Percentiles rank a stretch among this genome's conserved stretches.
Evolutionary conservation across 2,888 invertebrate species (phyloP).

Genomic region (Hipparchia semele): DNA sequence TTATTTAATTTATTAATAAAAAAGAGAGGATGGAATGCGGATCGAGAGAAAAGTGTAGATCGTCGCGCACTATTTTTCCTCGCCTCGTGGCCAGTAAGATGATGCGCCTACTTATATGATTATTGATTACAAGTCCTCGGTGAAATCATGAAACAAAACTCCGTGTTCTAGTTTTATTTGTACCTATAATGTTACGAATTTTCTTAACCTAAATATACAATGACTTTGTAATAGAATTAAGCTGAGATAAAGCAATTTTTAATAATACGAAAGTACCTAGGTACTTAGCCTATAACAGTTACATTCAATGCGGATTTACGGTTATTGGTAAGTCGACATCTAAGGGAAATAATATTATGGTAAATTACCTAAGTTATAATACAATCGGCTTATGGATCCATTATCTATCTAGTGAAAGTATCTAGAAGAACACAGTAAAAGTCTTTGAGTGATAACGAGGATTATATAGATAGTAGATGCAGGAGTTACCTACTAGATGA

Average conservation of each 20-base stretch:
- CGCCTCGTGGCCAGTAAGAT: conserved; percentile 67
- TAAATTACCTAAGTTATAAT: too few species aligned
- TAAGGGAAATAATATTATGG: too few species aligned
- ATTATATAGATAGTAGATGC: too few species aligned
- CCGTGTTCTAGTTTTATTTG: conserved; percentile 29
- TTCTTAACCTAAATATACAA: conserved; percentile 9
- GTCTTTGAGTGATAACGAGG: too few species aligned
- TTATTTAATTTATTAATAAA: conserved; percentile 63
- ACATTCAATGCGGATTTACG: too few species aligned
- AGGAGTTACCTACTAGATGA: too few species aligned
- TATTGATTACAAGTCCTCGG: conserved; percentile 46
- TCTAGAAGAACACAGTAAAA: too few species aligned
- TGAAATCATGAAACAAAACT: conserved; percentile 68
- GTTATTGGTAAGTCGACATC: too few species aligned
- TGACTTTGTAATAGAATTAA: background rate
- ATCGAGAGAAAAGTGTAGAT: conserved; percentile 68
- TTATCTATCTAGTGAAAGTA: too few species aligned
- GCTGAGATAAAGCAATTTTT: background rate
- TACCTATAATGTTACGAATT: conserved; percentile 22
- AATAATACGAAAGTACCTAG: too few species aligned
- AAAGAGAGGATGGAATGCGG: conserved; percentile 74
- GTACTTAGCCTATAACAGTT: too few species aligned
- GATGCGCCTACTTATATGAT: conserved; percentile 58
- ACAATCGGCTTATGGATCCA: too few species aligned
- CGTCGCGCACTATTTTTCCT: conserved; percentile 79